These are phyloP conservation scores for Eupleurogrammus muticus DNA, from an alignment of 2,797 vertebrate genomes.

Conservation along the genomic window DNA sequence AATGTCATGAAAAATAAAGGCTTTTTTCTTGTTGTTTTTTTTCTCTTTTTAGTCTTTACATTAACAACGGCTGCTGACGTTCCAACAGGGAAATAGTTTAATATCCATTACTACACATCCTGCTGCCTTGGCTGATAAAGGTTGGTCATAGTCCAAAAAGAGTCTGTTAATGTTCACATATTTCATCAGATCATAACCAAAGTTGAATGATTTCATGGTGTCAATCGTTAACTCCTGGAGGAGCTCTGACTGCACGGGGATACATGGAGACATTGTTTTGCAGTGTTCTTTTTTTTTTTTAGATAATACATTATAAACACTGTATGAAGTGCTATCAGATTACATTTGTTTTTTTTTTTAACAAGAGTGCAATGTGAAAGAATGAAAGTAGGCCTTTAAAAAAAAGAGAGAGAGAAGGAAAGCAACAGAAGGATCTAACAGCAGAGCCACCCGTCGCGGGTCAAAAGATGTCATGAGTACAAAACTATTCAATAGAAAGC, in stretches of 20 bases:
- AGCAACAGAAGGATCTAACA: conserved; percentile 20
- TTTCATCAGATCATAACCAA: conserved; percentile 60
- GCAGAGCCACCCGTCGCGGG: conserved; percentile 22
- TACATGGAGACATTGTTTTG: conserved; percentile 37
- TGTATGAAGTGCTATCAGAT: conserved; percentile 51
- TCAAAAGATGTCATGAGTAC: conserved; percentile 56
- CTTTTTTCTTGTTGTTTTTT: conserved; percentile 14
- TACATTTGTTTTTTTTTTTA: conserved; percentile 8
- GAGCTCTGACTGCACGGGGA: conserved; percentile 39
- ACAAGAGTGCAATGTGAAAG: conserved; percentile 51
- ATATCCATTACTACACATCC: conserved; percentile 29
- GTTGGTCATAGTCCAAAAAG: conserved; percentile 21
- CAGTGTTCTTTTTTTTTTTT: conserved; percentile 21
- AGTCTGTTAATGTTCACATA: conserved; percentile 64
- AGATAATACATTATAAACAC: conserved; percentile 46
- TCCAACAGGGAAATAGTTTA: conserved; percentile 43
- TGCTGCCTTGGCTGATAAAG: conserved; percentile 14
- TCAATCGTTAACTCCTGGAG: conserved; percentile 58
- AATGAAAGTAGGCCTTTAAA: conserved; percentile 43
- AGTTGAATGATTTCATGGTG: conserved; percentile 49
- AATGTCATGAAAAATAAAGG: conserved; percentile 73
- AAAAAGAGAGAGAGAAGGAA: background rate
- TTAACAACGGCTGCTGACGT: conserved; percentile 57
- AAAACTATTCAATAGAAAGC: conserved; percentile 65
- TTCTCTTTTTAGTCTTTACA: conserved; percentile 43